Evolutionary conservation across 2,113 vertebrate genomes (phyloP), one percentile per base, ranked within the genome.

Genomic region (Silurus glanis): DNA sequence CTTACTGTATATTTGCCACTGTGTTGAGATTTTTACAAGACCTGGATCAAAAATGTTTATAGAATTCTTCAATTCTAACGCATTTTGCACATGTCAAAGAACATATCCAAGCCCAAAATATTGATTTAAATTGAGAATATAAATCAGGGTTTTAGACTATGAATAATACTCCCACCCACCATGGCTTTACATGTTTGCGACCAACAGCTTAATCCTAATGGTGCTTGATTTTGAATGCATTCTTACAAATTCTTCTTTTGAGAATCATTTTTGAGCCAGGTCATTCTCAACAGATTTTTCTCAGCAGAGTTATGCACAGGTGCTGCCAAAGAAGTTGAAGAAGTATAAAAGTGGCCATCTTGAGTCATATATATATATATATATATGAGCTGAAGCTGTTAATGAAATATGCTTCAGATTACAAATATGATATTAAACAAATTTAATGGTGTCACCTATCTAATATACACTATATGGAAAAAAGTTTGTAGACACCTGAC

Each of bases 1-100:
- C 17, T 53, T 37, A 37, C 37, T 37, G 37, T 37, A 28, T 61
- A 55, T 62, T n/a, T 23, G 4, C 12, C 51, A 28, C 12, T 17
- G 16, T 72, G 66, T 69, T 67, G 71, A 51, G 47, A 23, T 51
- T 87, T 58, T 13, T 28, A 23, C 53, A 79, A 83, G 61, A 85
- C 84, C 61, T 83, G 87, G 74, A 49, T 83, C 84, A 88, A 88
- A 28, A 86, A 76, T 82, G 56, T n/a, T 51, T 28, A 12, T 23
- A n/a, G 45, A 75, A 21, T 72, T 16, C 10, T 47, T 81, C 5
- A 0, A 17, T 79, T 59, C 47, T 75, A 47, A 72, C 9, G 12
- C 1, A 5, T 37, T 67, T 72, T 72, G 45, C 17, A 37, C 45
- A 45, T 9, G 6, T 12, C 17, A n/a, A 67, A 6, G 28, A 62